Base-by-base conservation (phyloP, 2,113 vertebrate genomes). In the Origma solitaria region DNA sequence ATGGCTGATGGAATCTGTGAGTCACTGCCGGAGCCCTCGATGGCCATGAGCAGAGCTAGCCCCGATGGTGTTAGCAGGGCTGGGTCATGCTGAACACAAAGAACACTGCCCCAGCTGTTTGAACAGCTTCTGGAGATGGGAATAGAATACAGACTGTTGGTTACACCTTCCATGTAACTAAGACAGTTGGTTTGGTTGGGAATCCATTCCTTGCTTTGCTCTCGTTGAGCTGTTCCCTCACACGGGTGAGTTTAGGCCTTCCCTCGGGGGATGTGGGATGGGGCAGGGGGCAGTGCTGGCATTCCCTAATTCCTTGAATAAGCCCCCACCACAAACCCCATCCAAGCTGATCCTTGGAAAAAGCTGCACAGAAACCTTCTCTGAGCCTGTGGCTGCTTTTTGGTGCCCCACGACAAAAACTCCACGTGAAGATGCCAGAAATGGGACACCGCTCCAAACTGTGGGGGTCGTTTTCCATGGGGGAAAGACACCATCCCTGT, bases 391-490 rank as follows among this genome's bases (percentile, higher is more conserved):
- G 85, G 50, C 69, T 93, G 88, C 69, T 86, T 47, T 35, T 28
- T 54, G 71, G 76, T 94, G 62, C 64, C 70, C 50, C 49, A 45
- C 73, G 64, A 6, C 38, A 58, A 18, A 62, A 82, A 4, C 73
- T 82, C 47, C n/a, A 1, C 9, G 40, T 6, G 25, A 3, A 5
- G 56, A 21, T 49, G 40, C 44, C 82, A 68, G 65, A 30, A 53
- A 28, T 1, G 6, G 50, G 49, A 15, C 2, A 4, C 31, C 47
- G 69, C 81, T 73, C 10, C 47, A 71, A 12, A 23, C 70, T 60
- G 1, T 51, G 82, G 72, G 51, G 40, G 4, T 10, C 1, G 0
- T 49, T 57, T 23, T 58, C 85, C 45, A 0, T 2, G 53, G 57
- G 76, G 87, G 69, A 53, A 5, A 7, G 45, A 13, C 37, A 16